These are phyloP conservation scores for Octomys mimax DNA, from an alignment of 2,797 vertebrate species.

Conservation along the genomic window DNA sequence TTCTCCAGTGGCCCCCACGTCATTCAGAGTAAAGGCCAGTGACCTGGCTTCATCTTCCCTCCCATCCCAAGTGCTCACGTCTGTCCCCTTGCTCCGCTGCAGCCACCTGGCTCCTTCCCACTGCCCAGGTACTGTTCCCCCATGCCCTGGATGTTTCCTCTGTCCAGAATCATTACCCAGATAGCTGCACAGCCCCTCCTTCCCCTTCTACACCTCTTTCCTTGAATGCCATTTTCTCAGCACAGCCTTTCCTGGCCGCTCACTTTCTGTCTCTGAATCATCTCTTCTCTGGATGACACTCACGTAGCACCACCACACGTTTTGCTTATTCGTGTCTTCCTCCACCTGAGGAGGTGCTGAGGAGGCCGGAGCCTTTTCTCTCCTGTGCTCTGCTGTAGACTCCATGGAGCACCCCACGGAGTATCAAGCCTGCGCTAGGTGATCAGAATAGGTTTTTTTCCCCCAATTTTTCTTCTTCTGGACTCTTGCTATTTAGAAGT, in stretches of 20 bases:
- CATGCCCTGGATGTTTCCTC: background rate
- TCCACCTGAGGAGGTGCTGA: background rate
- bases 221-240: background rate
- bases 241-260: background rate
- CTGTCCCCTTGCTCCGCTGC: fast-evolving
- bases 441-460: background rate
- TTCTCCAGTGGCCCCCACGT: background rate
- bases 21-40: background rate
- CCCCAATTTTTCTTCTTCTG: background rate
- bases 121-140: background rate
- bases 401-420: background rate
- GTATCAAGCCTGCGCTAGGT: fast-evolving
- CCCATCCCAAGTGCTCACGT: background rate
- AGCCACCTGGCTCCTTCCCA: background rate
- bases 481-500: background rate
- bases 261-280: background rate
- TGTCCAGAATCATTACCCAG: background rate
- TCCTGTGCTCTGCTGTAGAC: background rate
- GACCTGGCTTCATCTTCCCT: background rate
- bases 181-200: background rate
- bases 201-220: background rate
- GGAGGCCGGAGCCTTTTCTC: background rate
- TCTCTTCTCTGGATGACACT: background rate
- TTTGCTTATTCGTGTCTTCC: background rate
- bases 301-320: background rate